phyloP scores from a whole-genome alignment of 2,888 invertebrate genomes.

The Drosophila mimica region DNA sequence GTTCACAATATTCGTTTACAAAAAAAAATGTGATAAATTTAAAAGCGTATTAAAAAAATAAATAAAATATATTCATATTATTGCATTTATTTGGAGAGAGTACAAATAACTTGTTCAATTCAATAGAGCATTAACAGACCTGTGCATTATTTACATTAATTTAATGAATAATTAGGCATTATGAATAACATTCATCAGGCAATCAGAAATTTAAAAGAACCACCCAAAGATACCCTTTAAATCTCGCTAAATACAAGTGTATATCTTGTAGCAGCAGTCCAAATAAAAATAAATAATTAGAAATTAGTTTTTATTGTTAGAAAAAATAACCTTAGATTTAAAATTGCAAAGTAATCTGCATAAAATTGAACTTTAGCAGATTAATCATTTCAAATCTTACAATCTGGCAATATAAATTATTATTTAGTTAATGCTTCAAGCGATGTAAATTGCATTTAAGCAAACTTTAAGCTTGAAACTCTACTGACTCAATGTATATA shows the following conservation, averaged over 20 bases:
- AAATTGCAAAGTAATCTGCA: too few relatives aligned
- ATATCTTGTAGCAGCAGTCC: neutral
- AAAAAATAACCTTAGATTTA: too few relatives aligned
- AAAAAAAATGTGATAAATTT: slow-evolving; percentile 1
- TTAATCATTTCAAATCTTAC: neutral
- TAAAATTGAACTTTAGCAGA: too few relatives aligned
- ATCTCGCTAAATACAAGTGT: accelerated
- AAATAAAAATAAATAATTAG: neutral
- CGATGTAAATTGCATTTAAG: neutral
- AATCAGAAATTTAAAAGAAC: neutral
- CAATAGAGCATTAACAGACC: slow-evolving; percentile 2
- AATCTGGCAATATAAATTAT: neutral
- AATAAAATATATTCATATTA: slow-evolving; percentile 1
- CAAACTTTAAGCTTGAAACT: slow-evolving; percentile 2
- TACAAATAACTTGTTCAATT: slow-evolving; percentile 42
- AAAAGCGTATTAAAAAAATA: neutral
- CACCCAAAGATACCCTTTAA: slow-evolving; percentile 1
- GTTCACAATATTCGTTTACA: neutral
- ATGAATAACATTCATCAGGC: slow-evolving; percentile 12
- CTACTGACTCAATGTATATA: neutral
- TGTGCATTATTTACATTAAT: slow-evolving; percentile 28
- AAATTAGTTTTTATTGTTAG: neutral
- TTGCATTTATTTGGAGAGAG: slow-evolving; percentile 7
- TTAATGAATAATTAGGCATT: slow-evolving; percentile 31
- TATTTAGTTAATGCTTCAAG: neutral